phyloP scores from a whole-genome alignment of 2,888 invertebrate species.

The Drosophila aldrichi region DNA sequence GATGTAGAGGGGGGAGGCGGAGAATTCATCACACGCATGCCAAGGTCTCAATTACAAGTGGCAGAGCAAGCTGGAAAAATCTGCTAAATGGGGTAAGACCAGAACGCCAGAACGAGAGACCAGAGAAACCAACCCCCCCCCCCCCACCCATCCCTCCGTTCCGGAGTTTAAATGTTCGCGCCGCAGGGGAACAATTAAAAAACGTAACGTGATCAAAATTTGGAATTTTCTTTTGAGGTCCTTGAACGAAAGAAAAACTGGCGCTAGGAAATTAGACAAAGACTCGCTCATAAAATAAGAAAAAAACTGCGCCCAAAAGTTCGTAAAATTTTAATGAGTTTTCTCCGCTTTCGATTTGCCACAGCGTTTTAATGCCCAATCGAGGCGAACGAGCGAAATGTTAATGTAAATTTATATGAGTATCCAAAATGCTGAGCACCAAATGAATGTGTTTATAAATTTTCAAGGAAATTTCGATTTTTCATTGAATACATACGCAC shows the following conservation, averaged over 20 bases:
- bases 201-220: conserved; percentile 82
- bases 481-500: conserved; percentile 11
- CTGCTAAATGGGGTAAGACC: conserved; percentile 3
- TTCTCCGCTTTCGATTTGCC: conserved; percentile 56
- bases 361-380: conserved; percentile 60
- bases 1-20: too few relatives aligned
- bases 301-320: conserved; percentile 78
- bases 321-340: conserved; percentile 80
- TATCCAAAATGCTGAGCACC: conserved; percentile 66
- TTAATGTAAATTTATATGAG: conserved; percentile 78
- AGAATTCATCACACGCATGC: conserved; percentile 49
- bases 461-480: conserved; percentile 42
- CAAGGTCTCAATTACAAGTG: conserved; percentile 68
- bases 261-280: conserved; percentile 75
- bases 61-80: conserved; percentile 5
- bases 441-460: conserved; percentile 64
- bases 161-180: conserved; percentile 65
- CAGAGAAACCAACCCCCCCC: too few relatives aligned
- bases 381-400: conserved; percentile 66
- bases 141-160: neutral
- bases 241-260: conserved; percentile 53
- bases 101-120: too few relatives aligned
- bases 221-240: conserved; percentile 72
- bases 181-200: conserved; percentile 82
- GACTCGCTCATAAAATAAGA: conserved; percentile 73